Percentiles rank a stretch among this genome's conserved stretches.
These are phyloP conservation scores for Zaprionus taronus DNA, from an alignment of 1,140 invertebrate species.

Conservation along the genomic window DNA sequence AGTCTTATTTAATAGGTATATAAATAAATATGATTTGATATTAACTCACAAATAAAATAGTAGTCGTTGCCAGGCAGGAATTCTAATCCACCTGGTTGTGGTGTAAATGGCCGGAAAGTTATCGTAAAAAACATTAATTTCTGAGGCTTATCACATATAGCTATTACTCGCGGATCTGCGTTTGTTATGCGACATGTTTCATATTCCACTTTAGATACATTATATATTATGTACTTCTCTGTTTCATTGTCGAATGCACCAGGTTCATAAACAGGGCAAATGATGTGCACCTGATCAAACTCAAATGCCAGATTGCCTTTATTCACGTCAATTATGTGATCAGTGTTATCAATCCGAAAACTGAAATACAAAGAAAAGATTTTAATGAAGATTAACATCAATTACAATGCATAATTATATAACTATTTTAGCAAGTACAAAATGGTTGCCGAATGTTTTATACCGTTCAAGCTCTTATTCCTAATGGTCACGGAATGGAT, in stretches of 20 bases:
- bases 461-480: no score
- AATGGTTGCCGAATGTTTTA: no score
- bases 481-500: no score
- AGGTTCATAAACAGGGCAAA: constrained; percentile 95
- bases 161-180: constrained; percentile 95
- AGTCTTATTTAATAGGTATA: neutral
- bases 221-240: constrained; percentile 98
- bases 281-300: constrained; percentile 98
- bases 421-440: neutral
- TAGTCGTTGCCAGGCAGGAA: constrained; percentile 97
- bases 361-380: constrained; percentile 85
- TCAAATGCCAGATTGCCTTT: constrained; percentile 96
- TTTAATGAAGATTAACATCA: neutral
- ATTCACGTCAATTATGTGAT: constrained; percentile 98
- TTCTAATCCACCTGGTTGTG: constrained; percentile 96
- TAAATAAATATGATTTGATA: neutral
- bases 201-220: constrained; percentile 98
- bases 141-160: constrained; percentile 97
- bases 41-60: constrained; percentile 95
- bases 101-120: constrained; percentile 97
- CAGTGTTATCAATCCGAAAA: constrained; percentile 98
- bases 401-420: neutral
- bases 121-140: constrained; percentile 98
- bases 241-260: constrained; percentile 95
- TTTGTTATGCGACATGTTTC: constrained; percentile 98